Conservation (phyloP, 2,113 vertebrate species). For the Hypanus sabinus region DNA sequence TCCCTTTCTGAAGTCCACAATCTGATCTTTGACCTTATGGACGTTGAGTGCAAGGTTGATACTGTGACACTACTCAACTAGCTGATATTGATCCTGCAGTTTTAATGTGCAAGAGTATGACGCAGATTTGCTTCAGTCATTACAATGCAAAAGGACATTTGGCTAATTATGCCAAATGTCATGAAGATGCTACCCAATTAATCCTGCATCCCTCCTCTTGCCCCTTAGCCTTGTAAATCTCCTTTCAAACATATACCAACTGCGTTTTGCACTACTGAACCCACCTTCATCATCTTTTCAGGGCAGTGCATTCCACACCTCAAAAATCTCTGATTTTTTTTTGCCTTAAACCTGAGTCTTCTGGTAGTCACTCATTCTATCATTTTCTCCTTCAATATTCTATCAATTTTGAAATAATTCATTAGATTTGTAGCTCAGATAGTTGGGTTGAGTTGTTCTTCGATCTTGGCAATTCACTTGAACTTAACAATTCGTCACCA, state of each 20-base stretch:
- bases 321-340: neutral
- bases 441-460: too few species aligned
- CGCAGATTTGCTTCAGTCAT: neutral
- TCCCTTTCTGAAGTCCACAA: too few species aligned
- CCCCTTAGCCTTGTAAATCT: neutral
- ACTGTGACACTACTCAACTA: too few species aligned
- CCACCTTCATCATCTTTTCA: neutral
- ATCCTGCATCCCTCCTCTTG: neutral
- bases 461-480: too few species aligned
- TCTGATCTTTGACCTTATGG: too few species aligned
- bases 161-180: neutral
- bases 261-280: neutral
- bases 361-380: neutral
- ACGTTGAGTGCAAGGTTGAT: too few species aligned
- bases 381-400: neutral
- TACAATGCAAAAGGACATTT: neutral
- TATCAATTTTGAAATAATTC: neutral
- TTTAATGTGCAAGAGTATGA: neutral
- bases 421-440: too few species aligned
- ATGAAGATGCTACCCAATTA: neutral
- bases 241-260: neutral
- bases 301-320: neutral
- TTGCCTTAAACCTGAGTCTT: neutral
- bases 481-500: too few species aligned
- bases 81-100: too few species aligned